Percentiles rank a stretch among this genome's conserved stretches.
Evolutionary conservation across 2,113 vertebrate genomes (phyloP).

Genomic region (Pholis gunnellus): DNA sequence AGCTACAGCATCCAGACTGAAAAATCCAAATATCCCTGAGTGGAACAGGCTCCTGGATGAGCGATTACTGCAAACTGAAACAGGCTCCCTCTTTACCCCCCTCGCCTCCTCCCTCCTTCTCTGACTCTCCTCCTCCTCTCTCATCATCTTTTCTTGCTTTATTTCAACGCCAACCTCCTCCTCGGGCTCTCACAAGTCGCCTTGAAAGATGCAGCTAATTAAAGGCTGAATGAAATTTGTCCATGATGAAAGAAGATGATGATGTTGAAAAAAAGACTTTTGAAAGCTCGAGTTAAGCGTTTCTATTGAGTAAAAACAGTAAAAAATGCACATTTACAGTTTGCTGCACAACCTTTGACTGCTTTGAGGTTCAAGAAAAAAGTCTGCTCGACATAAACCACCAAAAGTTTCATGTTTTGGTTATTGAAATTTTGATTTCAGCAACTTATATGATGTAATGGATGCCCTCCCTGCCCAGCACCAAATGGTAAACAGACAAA

Average conservation of each 20-base stretch:
- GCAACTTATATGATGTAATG: not conserved
- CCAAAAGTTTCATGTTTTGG: not conserved
- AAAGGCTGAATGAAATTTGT: conserved; percentile 61
- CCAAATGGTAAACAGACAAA: too few relatives aligned
- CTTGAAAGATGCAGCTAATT: conserved; percentile 64
- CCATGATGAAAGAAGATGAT: conserved; percentile 32
- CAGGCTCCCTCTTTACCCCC: conserved; percentile 43
- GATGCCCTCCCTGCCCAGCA: not conserved
- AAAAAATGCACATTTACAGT: not conserved
- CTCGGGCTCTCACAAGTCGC: conserved; percentile 14
- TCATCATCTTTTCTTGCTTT: conserved; percentile 53
- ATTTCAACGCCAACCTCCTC: conserved; percentile 56
- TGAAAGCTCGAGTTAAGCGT: not conserved
- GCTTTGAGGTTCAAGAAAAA: not conserved
- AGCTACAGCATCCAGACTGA: conserved; percentile 70
- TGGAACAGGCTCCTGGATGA: conserved; percentile 60
- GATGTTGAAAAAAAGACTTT: not conserved
- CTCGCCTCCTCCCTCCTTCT: conserved; percentile 31
- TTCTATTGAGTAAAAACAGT: not conserved
- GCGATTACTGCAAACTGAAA: conserved; percentile 57
- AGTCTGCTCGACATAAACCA: not conserved
- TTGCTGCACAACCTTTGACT: not conserved
- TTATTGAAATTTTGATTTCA: not conserved
- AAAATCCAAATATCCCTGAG: conserved; percentile 69
- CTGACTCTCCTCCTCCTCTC: conserved; percentile 55